Conservation (phyloP, 2,797 vertebrate genomes). For the Otolemur crassicaudatus region DNA sequence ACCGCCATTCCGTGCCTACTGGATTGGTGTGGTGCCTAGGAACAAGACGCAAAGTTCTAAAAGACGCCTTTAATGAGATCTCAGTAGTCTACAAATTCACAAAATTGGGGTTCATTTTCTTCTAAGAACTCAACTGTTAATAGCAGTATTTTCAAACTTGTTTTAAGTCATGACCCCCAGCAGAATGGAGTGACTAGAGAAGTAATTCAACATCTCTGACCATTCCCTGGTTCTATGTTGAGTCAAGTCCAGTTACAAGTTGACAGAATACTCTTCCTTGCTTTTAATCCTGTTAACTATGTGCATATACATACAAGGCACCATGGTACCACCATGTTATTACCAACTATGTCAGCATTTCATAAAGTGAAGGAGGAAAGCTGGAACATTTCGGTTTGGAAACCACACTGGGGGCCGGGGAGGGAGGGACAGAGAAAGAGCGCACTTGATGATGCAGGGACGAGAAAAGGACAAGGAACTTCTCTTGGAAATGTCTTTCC, state of each 20-base stretch:
- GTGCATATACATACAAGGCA: background rate
- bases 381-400: background rate
- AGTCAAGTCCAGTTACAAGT: background rate
- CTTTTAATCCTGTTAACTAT: background rate
- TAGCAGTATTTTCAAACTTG: background rate
- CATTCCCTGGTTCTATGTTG: background rate
- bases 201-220: background rate
- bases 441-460: too few relatives aligned
- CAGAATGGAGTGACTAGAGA: background rate
- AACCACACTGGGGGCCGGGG: background rate
- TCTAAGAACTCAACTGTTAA: background rate
- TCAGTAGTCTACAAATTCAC: background rate
- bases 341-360: background rate
- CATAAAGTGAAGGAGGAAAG: background rate
- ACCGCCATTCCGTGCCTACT: constrained; percentile 96
- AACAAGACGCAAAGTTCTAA: constrained; percentile 7
- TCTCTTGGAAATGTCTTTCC: background rate
- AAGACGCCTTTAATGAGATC: background rate
- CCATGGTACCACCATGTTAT: background rate
- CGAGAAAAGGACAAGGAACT: background rate
- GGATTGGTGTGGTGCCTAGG: constrained; percentile 97
- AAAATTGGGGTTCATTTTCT: background rate
- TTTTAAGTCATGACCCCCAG: background rate
- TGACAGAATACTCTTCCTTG: background rate
- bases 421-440: background rate